These are phyloP conservation scores for Myopa tessellatipennis DNA, from an alignment of 2,888 invertebrate genomes.

Conservation along the genomic window DNA sequence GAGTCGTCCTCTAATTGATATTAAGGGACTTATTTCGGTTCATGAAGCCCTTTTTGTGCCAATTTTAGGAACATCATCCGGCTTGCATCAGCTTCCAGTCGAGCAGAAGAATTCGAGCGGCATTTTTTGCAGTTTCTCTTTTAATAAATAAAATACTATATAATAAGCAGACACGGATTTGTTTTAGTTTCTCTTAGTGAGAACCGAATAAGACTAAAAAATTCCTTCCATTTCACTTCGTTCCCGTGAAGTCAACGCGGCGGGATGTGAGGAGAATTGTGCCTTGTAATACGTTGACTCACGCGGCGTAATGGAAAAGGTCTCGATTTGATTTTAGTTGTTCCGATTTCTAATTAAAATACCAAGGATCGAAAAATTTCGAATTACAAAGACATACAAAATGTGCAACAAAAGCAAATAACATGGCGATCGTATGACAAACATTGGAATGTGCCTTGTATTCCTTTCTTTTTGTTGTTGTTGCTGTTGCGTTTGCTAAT, in stretches of 20 bases:
- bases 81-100: background rate
- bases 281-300: background rate
- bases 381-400: conserved; percentile 9
- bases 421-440: background rate
- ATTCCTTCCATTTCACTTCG: too few species aligned
- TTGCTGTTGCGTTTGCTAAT: conserved; percentile 23
- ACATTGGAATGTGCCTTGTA: too few species aligned
- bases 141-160: background rate
- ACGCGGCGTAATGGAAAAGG: conserved; percentile 13
- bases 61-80: conserved; percentile 26
- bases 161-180: background rate
- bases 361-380: conserved; percentile 34
- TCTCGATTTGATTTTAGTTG: conserved; percentile 45
- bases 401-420: conserved; percentile 34
- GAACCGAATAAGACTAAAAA: background rate
- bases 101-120: background rate
- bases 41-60: conserved; percentile 5
- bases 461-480: conserved; percentile 8
- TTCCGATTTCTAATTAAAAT: conserved; percentile 51
- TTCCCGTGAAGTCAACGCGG: too few species aligned
- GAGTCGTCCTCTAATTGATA: conserved; percentile 5
- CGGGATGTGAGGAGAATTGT: background rate
- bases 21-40: conserved; percentile 25
- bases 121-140: background rate
- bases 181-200: background rate